These are phyloP conservation scores for Nebria salina DNA, from an alignment of 2,888 invertebrate genomes.

Conservation along the genomic window DNA sequence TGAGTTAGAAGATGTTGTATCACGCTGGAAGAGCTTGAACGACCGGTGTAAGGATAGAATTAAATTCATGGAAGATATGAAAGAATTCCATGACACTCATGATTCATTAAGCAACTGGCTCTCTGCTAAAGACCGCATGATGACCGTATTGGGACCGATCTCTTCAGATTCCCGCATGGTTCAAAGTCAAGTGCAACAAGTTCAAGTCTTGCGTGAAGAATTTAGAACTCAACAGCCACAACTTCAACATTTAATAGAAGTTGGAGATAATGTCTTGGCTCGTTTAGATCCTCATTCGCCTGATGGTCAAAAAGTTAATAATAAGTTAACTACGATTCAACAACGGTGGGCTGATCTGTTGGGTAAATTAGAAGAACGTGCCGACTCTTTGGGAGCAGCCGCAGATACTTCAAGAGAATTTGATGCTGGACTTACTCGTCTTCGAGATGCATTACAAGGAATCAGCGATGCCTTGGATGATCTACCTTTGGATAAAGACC, in stretches of 20 bases:
- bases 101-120: constrained; percentile 88
- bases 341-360: constrained; percentile 84
- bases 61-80: constrained; percentile 83
- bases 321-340: constrained; percentile 77
- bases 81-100: constrained; percentile 91
- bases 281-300: constrained; percentile 66
- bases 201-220: constrained; percentile 94
- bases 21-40: constrained; percentile 86
- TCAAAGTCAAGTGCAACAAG: constrained; percentile 94
- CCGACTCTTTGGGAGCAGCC: constrained; percentile 87
- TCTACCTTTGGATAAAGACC: constrained; percentile 81
- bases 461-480: constrained; percentile 90
- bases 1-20: constrained; percentile 83
- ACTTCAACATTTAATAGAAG: constrained; percentile 83
- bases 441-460: constrained; percentile 86
- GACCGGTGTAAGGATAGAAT: constrained; percentile 83
- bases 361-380: constrained; percentile 85
- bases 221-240: constrained; percentile 93
- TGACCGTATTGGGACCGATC: constrained; percentile 94
- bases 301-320: constrained; percentile 74
- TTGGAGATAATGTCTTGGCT: constrained; percentile 79
- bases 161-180: constrained; percentile 96
- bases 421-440: constrained; percentile 84
- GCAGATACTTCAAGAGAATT: constrained; percentile 94
- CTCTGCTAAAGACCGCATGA: constrained; percentile 92